Conservation (phyloP, 2,113 vertebrate species). For the Pycnonotus jocosus region DNA sequence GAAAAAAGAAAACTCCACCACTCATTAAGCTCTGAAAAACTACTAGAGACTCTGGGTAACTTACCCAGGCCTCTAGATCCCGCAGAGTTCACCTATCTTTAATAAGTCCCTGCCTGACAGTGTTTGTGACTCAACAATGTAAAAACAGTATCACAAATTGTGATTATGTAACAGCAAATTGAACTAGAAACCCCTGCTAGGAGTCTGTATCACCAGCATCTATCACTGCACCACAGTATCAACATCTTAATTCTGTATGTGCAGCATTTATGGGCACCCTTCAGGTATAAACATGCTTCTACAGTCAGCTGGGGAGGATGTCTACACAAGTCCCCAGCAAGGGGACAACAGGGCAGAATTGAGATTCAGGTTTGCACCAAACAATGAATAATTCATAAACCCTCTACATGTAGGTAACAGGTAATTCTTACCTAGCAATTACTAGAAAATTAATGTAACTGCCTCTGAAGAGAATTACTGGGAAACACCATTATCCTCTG, state of each 20-base stretch:
- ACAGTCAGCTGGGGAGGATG: not conserved
- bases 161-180: not conserved
- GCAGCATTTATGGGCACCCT: not conserved
- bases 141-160: not conserved
- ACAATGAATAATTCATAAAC: not conserved
- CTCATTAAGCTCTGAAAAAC: not conserved
- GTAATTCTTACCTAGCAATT: not conserved
- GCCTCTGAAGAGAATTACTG: not conserved
- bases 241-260: not conserved
- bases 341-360: not conserved
- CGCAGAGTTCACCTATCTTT: not conserved
- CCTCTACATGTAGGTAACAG: not conserved
- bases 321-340: not conserved
- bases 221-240: not conserved
- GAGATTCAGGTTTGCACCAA: not conserved
- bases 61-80: not conserved
- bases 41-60: not conserved
- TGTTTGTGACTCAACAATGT: fast-evolving
- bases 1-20: not conserved
- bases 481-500: not conserved
- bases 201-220: not conserved
- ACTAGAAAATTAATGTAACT: not conserved
- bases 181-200: not conserved
- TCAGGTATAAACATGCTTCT: not conserved
- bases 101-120: not conserved